Conservation (phyloP, 2,113 vertebrate species). For the Petaurus breviceps region DNA sequence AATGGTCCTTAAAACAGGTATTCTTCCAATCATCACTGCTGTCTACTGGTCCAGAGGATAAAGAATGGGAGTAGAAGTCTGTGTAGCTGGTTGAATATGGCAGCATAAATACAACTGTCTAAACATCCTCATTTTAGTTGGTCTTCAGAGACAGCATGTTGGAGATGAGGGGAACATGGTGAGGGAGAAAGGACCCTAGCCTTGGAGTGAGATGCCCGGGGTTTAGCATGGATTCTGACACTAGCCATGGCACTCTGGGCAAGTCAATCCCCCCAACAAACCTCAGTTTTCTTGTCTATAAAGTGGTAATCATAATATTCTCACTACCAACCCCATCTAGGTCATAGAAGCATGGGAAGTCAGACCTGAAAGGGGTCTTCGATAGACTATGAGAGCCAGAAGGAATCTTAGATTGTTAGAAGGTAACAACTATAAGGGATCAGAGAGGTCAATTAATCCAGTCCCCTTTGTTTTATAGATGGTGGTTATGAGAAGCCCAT, state of each 20-base stretch:
- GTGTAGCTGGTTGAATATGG: neutral
- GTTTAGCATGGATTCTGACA: neutral
- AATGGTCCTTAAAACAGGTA: constrained; percentile 18
- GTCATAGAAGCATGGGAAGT: neutral
- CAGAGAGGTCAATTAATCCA: neutral
- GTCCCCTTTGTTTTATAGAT: neutral
- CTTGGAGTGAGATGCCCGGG: neutral
- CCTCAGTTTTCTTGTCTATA: neutral
- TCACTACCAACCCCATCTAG: neutral
- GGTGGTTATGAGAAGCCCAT: neutral
- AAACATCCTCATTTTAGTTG: neutral
- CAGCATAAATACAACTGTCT: neutral
- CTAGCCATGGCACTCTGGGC: neutral
- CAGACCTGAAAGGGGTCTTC: neutral
- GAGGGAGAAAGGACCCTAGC: neutral
- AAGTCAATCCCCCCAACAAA: neutral
- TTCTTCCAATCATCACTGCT: constrained; percentile 37
- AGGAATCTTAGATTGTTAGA: neutral
- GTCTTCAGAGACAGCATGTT: neutral
- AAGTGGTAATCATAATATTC: neutral
- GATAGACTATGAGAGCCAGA: neutral
- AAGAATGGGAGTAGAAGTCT: constrained; percentile 26
- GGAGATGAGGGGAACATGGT: neutral
- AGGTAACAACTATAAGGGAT: neutral
- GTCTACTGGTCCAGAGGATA: constrained; percentile 33